Evolutionary conservation across 2,888 invertebrate genomes (phyloP), one percentile per base, ranked within the genome.

Genomic region (Leptogaster cylindrica): DNA sequence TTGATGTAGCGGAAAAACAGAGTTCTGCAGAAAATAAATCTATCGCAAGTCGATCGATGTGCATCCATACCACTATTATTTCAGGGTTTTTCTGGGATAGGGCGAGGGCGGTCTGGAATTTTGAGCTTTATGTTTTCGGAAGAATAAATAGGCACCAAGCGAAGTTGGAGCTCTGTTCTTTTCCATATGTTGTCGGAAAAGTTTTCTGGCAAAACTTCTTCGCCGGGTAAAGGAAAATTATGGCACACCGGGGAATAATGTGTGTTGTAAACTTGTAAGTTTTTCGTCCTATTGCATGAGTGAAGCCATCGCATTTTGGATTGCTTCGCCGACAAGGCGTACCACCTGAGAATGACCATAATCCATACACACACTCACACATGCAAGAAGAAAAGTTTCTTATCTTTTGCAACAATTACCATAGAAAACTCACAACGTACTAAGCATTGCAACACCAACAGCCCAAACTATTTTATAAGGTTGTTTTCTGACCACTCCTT

Each of bases 201-300:
- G 46, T 23, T 46, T 16, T 16, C 12, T 46, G n/a, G 18, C n/a
- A 46, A 46, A n/a, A n/a, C n/a, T n/a, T n/a, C n/a, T n/a, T n/a
- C n/a, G n/a, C n/a, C n/a, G n/a, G 23, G 46, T 16, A 23, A 46
- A 46, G 46, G n/a, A n/a, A n/a, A 46, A 46, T 46, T 46, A 46
- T 46, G 46, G 25, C 23, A 25, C 46, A 20, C 10, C 5, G 4
- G 46, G 46, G 46, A 46, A 46, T 46, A 12, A n/a, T n/a, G n/a
- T n/a, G n/a, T n/a, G n/a, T n/a, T 46, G 20, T 23, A 23, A 46
- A 46, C n/a, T 23, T 23, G 5, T 20, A 44, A 44, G 46, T 46
- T 46, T n/a, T 46, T 5, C 23, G n/a, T 46, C 23, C n/a, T n/a
- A 20, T 10, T 20, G 23, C n/a, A 20, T 46, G 46, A 46, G n/a